These are phyloP conservation scores for Eupleurogrammus muticus DNA, from an alignment of 2,797 vertebrate species.

Conservation along the genomic window DNA sequence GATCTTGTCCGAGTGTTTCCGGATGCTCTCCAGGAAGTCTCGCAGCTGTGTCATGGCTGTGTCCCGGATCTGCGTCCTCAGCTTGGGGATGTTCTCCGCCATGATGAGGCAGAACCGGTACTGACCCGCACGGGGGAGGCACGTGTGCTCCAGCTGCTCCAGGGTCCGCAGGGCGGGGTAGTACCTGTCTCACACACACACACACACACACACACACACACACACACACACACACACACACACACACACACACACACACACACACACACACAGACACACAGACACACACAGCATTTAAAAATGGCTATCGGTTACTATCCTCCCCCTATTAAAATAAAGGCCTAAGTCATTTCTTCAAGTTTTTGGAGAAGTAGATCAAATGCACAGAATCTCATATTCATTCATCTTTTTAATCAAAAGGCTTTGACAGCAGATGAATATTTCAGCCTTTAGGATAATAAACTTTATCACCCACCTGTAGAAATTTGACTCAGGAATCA, in stretches of 20 bases:
- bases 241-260: not conserved
- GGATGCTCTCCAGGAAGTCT: slow-evolving; percentile 98
- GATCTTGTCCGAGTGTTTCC: slow-evolving; percentile 97
- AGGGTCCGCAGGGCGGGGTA: slow-evolving; percentile 94
- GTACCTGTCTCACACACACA: slow-evolving; percentile 83
- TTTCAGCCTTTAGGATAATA: too few species aligned
- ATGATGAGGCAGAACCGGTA: slow-evolving; percentile 97
- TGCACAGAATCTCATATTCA: too few species aligned
- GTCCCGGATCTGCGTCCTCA: slow-evolving; percentile 92
- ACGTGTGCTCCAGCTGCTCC: slow-evolving; percentile 93
- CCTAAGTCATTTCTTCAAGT: too few species aligned
- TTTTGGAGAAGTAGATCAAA: too few species aligned
- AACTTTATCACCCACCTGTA: too few species aligned
- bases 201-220: slow-evolving; percentile 34
- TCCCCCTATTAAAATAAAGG: too few species aligned
- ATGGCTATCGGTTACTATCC: too few species aligned
- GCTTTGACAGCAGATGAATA: too few species aligned
- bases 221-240: not conserved
- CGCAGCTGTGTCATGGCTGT: slow-evolving; percentile 97
- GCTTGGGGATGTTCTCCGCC: slow-evolving; percentile 92
- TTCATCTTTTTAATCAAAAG: too few species aligned
- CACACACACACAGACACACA: slow-evolving; percentile 32
- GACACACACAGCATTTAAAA: slow-evolving; percentile 38
- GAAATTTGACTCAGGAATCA: too few species aligned
- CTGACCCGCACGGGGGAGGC: slow-evolving; percentile 91